A percentile compares a stretch with the other conserved stretches of the same genome.
Conservation (phyloP, 2,888 invertebrate genomes). For the Atethmia centrago region DNA sequence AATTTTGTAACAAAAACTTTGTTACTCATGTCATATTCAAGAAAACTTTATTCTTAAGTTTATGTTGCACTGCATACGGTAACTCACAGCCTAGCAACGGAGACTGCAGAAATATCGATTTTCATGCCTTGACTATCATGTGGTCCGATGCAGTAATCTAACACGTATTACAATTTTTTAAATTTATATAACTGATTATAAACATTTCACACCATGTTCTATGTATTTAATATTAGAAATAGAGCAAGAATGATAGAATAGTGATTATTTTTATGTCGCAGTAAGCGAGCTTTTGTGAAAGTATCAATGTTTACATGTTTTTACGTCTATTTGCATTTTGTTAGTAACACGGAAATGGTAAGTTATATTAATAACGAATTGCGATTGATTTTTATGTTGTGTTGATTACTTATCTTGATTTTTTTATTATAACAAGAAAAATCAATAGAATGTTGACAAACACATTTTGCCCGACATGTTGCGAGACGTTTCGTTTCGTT, state of each 20-base stretch:
- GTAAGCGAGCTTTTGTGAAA: slow-evolving; percentile 53
- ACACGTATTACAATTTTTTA: slow-evolving; percentile 19
- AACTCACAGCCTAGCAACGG: slow-evolving; percentile 75
- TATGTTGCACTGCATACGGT: slow-evolving; percentile 70
- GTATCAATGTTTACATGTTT: slow-evolving; percentile 47
- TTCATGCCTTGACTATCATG: slow-evolving; percentile 63
- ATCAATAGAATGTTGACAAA: slow-evolving; percentile 88
- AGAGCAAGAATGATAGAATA: slow-evolving; percentile 22
- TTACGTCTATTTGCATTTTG: slow-evolving; percentile 30
- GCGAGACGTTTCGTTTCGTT: slow-evolving; percentile 69
- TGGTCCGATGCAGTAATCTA: slow-evolving; percentile 56
- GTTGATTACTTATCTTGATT: slow-evolving; percentile 41
- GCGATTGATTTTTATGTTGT: slow-evolving; percentile 28
- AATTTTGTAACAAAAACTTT: slow-evolving; percentile 36
- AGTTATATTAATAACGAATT: slow-evolving; percentile 23
- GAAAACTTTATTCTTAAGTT: slow-evolving; percentile 51
- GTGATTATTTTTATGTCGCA: slow-evolving; percentile 47
- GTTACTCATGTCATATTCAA: slow-evolving; percentile 48
- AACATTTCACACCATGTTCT: slow-evolving; percentile 16
- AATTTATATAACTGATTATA: slow-evolving; percentile 20
- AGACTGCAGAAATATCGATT: slow-evolving; percentile 84
- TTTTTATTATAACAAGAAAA: slow-evolving; percentile 62
- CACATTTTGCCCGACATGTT: slow-evolving; percentile 79
- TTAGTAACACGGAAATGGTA: slow-evolving; percentile 18
- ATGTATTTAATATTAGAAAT: slow-evolving; percentile 24